These are phyloP conservation scores for Cantharis rufa DNA, from an alignment of 2,888 invertebrate genomes.

Conservation along the genomic window DNA sequence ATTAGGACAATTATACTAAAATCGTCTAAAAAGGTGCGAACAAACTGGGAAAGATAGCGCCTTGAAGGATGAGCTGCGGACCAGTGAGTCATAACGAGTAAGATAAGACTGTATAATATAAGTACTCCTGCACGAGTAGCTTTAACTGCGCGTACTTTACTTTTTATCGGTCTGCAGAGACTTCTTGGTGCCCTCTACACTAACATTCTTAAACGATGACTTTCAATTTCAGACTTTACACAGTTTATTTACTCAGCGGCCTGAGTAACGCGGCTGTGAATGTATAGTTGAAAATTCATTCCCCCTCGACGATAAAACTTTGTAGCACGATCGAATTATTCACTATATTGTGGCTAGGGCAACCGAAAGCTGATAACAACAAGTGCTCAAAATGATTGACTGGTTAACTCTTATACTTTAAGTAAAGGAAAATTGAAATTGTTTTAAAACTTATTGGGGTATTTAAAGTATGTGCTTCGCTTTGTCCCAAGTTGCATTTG, in stretches of 20 bases:
- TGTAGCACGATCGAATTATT: conserved; percentile 53
- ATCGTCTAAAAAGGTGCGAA: conserved; percentile 28
- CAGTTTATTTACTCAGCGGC: conserved; percentile 52
- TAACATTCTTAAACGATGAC: conserved; percentile 51
- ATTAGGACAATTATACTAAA: conserved; percentile 29
- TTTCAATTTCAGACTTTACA: conserved; percentile 54
- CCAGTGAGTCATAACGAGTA: conserved; percentile 33
- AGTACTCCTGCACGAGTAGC: conserved; percentile 32
- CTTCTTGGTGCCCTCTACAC: conserved; percentile 38
- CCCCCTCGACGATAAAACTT: conserved; percentile 50
- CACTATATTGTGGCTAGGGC: conserved; percentile 48
- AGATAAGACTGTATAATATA: conserved; percentile 33
- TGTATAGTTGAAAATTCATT: conserved; percentile 48
- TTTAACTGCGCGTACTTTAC: conserved; percentile 38
- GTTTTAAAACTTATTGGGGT: conserved; percentile 46
- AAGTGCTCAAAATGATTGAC: conserved; percentile 51
- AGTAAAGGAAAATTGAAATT: conserved; percentile 46
- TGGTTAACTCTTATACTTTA: conserved; percentile 45
- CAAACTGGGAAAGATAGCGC: conserved; percentile 27
- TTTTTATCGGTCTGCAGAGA: conserved; percentile 37
- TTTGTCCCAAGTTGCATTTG: conserved; percentile 36
- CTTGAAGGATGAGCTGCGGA: conserved; percentile 31
- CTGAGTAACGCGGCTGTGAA: conserved; percentile 40
- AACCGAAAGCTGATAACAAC: conserved; percentile 50
- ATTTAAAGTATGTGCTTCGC: conserved; percentile 42